Percentiles rank a stretch among this genome's conserved stretches.
These are phyloP conservation scores for Hydrocynus forskahlii DNA, from an alignment of 2,797 vertebrate genomes.

Conservation along the genomic window DNA sequence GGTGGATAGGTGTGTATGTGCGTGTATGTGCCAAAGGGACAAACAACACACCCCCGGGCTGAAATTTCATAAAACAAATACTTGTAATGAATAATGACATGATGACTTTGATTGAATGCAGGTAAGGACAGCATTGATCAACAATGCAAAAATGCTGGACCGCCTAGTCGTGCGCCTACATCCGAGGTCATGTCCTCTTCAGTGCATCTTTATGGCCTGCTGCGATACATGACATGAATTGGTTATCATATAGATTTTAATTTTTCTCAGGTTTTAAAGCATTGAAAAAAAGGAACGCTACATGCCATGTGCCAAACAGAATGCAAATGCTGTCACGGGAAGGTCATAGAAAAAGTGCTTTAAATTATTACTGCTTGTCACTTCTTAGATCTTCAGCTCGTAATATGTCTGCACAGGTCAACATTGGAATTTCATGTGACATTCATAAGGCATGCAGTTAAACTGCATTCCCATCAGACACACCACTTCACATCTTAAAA, in stretches of 20 bases:
- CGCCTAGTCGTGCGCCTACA: conserved; percentile 48
- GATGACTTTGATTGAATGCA: conserved; percentile 64
- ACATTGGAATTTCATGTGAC: conserved; percentile 4
- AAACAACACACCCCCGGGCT: conserved; percentile 62
- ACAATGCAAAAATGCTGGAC: conserved; percentile 57
- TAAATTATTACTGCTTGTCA: conserved; percentile 48
- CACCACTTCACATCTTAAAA: too few relatives aligned
- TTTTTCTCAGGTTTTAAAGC: conserved; percentile 54
- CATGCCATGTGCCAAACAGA: conserved; percentile 24
- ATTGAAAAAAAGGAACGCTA: conserved; percentile 19
- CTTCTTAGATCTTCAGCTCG: neutral
- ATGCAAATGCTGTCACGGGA: conserved; percentile 56
- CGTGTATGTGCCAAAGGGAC: conserved; percentile 49
- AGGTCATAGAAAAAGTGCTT: conserved; percentile 52
- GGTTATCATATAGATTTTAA: conserved; percentile 54
- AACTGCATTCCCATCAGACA: neutral
- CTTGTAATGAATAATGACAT: conserved; percentile 64
- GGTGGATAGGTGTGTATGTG: conserved; percentile 42
- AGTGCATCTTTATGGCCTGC: conserved; percentile 55
- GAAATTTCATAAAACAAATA: conserved; percentile 67
- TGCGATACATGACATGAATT: conserved; percentile 60
- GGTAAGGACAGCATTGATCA: conserved; percentile 59
- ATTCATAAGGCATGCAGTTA: neutral
- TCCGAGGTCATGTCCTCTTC: conserved; percentile 56
- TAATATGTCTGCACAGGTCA: neutral